A percentile compares a stretch with the other conserved stretches of the same genome.
These are phyloP conservation scores for Falco columbarius DNA, from an alignment of 2,797 vertebrate species.

Conservation along the genomic window DNA sequence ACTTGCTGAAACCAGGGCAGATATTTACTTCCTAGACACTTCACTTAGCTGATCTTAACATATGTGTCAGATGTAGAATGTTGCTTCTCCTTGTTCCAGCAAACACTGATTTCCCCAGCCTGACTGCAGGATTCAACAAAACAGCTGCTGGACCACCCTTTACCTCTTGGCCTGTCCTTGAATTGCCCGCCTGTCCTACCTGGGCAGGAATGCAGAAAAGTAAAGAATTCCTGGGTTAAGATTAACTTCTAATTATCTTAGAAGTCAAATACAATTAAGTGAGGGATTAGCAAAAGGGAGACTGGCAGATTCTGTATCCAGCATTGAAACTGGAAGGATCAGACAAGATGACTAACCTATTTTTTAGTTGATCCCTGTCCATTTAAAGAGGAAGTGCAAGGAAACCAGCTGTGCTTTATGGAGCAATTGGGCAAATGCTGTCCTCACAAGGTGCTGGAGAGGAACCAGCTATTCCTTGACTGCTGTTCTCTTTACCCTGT, in stretches of 20 bases:
- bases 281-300: background rate
- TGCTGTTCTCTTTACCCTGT: background rate
- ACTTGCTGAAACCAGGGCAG: background rate
- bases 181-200: background rate
- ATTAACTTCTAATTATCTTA: background rate
- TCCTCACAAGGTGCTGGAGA: background rate
- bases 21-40: background rate
- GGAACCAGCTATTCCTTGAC: background rate
- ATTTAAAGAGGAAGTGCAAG: background rate
- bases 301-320: background rate
- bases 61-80: background rate
- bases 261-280: background rate
- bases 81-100: background rate
- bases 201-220: background rate
- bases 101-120: background rate
- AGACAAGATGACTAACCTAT: background rate
- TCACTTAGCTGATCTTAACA: background rate
- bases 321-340: background rate
- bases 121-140: background rate
- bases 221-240: background rate
- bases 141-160: background rate
- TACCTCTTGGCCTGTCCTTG: background rate
- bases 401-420: background rate
- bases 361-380: background rate
- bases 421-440: background rate